Evolutionary conservation across 2,797 vertebrate genomes (phyloP).

Genomic region (Enteromius argenteus): DNA sequence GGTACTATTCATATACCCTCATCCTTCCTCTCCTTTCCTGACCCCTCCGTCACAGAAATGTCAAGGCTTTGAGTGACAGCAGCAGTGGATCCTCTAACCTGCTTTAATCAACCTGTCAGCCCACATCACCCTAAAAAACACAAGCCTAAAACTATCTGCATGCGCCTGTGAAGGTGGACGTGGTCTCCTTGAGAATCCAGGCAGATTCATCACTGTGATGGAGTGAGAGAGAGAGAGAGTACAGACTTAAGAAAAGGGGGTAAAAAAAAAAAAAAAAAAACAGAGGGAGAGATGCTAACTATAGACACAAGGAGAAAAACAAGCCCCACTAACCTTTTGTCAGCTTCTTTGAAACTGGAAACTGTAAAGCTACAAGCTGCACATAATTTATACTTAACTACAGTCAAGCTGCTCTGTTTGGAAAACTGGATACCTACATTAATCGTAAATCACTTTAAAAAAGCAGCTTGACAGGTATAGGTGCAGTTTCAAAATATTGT

Average conservation of each 20-base stretch:
- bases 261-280: no score
- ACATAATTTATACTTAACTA: conserved; percentile 3
- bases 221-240: conserved; percentile 59
- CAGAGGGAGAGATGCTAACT: conserved; percentile 21
- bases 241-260: conserved; percentile 11
- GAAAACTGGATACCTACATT: background rate
- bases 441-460: background rate
- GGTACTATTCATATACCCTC: background rate
- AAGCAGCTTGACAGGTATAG: background rate
- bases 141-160: conserved; percentile 43
- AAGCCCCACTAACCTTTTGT: conserved; percentile 35
- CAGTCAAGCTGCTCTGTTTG: conserved; percentile 13
- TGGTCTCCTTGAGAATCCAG: conserved; percentile 78
- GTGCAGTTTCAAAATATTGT: background rate
- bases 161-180: conserved; percentile 60
- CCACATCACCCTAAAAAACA: conserved; percentile 71
- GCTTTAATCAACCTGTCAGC: conserved; percentile 83
- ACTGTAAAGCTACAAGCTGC: background rate
- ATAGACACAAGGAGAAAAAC: conserved; percentile 31
- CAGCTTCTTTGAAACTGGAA: conserved; percentile 9
- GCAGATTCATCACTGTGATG: conserved; percentile 82
- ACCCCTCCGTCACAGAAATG: conserved; percentile 72
- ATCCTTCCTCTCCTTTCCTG: conserved; percentile 68
- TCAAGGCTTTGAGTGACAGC: conserved; percentile 75
- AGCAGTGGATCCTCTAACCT: conserved; percentile 75